phyloP scores from a whole-genome alignment of 1,140 invertebrate species.

The Leptinotarsa texana region DNA sequence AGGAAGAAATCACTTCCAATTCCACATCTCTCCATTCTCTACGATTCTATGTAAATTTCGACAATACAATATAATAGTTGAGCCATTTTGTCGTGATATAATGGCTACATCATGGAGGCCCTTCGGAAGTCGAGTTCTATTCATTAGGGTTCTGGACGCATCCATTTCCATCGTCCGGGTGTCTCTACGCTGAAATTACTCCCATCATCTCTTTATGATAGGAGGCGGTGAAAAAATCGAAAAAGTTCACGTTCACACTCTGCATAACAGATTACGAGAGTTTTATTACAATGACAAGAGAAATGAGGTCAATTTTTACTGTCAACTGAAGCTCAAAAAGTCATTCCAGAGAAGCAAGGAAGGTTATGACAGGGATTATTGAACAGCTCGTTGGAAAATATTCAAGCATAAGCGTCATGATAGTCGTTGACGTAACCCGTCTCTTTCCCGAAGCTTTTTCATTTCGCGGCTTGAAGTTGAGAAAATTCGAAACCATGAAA shows the following conservation, averaged over 20 bases:
- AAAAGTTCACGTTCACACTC: not conserved
- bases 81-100: not conserved
- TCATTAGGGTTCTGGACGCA: not conserved
- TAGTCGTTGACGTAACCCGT: no score
- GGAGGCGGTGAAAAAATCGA: not conserved
- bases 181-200: not conserved
- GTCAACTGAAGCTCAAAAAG: no score
- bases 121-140: not conserved
- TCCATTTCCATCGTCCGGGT: not conserved
- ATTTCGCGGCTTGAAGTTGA: no score
- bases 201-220: constrained; percentile 1
- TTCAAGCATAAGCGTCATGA: no score
- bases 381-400: no score
- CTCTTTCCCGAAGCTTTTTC: no score
- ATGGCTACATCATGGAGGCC: not conserved
- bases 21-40: not conserved
- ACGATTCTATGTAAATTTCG: not conserved
- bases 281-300: no score
- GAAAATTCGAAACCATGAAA: no score
- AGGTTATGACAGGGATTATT: no score
- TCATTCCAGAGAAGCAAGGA: no score
- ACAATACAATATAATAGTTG: not conserved
- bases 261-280: not conserved
- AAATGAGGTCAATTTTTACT: no score
- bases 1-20: not conserved